phyloP scores from a whole-genome alignment of 1,140 invertebrate species.

The Trichonephila inaurata region DNA sequence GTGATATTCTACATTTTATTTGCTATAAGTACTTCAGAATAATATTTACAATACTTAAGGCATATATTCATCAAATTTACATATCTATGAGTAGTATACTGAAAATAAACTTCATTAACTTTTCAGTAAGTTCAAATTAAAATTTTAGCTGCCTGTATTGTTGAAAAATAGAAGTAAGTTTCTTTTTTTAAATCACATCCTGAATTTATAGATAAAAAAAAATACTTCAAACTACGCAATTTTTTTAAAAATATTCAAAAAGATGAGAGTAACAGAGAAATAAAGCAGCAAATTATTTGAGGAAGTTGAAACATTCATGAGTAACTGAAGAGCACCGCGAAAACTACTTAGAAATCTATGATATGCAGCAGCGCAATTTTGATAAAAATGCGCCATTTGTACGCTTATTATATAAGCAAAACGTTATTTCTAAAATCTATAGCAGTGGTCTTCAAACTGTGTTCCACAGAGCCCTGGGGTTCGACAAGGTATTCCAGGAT shows the following conservation, averaged over 20 bases:
- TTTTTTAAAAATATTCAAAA: neutral
- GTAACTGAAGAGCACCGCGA: neutral
- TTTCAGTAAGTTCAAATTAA: neutral
- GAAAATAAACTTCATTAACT: neutral
- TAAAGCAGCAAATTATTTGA: neutral
- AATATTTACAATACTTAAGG: conserved; percentile 2
- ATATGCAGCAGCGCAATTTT: neutral
- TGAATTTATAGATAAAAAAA: neutral
- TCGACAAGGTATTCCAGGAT: too few relatives aligned
- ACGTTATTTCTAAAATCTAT: too few relatives aligned
- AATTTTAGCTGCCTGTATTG: neutral
- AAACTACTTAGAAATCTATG: neutral
- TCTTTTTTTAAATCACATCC: neutral
- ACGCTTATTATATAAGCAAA: too few relatives aligned
- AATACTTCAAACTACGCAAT: neutral
- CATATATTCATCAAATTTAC: neutral
- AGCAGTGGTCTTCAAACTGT: too few relatives aligned
- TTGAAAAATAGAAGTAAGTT: neutral
- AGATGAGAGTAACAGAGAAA: neutral
- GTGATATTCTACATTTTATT: neutral
- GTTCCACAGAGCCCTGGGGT: too few relatives aligned
- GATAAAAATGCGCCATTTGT: too few relatives aligned
- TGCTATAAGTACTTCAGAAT: neutral
- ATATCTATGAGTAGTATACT: neutral
- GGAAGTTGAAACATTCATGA: neutral